Evolutionary conservation across 2,113 vertebrate genomes (phyloP).

Genomic region (Collichthys lucidus): DNA sequence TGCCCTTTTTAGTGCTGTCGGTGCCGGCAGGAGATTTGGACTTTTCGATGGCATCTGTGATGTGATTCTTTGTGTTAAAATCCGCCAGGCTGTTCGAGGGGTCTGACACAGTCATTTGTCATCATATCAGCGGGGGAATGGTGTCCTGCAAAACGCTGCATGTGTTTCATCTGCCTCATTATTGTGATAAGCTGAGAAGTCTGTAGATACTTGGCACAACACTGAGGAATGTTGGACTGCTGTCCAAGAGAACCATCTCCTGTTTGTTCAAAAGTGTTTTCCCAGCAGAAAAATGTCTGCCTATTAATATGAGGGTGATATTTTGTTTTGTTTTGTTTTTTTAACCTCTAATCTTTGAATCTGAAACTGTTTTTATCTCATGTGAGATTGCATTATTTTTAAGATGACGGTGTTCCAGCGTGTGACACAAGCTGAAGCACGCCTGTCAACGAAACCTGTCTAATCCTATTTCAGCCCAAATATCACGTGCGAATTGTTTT

Average conservation of each 20-base stretch:
- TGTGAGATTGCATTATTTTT: neutral
- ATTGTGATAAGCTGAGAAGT: slow-evolving; percentile 52
- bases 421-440: slow-evolving; percentile 24
- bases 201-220: slow-evolving; percentile 61
- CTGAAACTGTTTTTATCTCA: neutral
- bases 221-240: slow-evolving; percentile 49
- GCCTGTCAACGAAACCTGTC: slow-evolving; percentile 25
- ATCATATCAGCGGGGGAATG: slow-evolving; percentile 43
- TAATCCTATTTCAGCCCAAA: slow-evolving; percentile 6
- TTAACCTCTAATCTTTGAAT: neutral
- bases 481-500: slow-evolving; percentile 5
- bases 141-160: slow-evolving; percentile 45
- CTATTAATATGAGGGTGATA: neutral
- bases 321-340: neutral
- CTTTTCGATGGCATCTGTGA: slow-evolving; percentile 34
- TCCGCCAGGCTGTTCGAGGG: slow-evolving; percentile 32
- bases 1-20: slow-evolving; percentile 40
- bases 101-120: slow-evolving; percentile 53
- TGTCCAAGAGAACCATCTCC: slow-evolving; percentile 42
- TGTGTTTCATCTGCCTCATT: slow-evolving; percentile 50
- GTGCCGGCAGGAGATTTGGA: slow-evolving; percentile 44
- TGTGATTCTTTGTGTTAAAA: slow-evolving; percentile 43
- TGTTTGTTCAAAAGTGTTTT: slow-evolving; percentile 22
- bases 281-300: neutral
- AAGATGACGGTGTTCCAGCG: neutral